Conservation (phyloP, 2,113 vertebrate species). For the Equus quagga region DNA sequence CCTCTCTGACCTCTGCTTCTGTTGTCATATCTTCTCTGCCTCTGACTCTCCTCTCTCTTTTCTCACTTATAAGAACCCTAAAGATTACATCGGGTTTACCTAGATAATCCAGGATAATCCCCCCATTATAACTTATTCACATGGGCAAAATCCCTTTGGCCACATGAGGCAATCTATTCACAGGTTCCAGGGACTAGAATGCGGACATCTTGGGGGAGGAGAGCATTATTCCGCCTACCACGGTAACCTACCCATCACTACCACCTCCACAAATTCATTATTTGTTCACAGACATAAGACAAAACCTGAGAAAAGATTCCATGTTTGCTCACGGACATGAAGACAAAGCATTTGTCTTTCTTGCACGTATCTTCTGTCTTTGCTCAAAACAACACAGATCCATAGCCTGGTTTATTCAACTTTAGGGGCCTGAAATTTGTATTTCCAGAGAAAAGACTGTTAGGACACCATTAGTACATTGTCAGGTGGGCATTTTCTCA, state of each 20-base stretch:
- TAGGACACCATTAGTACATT: neutral
- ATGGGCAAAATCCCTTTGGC: neutral
- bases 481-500: constrained; percentile 72
- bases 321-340: neutral
- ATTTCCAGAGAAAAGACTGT: neutral
- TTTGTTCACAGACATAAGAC: neutral
- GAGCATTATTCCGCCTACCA: neutral
- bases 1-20: neutral
- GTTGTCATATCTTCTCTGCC: neutral
- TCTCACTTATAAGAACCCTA: neutral
- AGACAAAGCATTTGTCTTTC: neutral
- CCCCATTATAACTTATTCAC: neutral
- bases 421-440: neutral
- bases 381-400: neutral
- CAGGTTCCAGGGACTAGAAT: neutral
- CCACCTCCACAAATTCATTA: neutral
- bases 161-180: neutral
- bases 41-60: neutral
- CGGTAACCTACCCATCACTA: neutral
- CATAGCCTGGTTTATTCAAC: neutral
- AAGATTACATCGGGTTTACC: neutral
- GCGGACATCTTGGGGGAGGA: neutral
- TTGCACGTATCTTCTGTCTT: neutral
- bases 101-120: neutral
- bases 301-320: neutral